Evolutionary conservation across 2,797 vertebrate genomes (phyloP).

Genomic region (Sebastes umbrosus): DNA sequence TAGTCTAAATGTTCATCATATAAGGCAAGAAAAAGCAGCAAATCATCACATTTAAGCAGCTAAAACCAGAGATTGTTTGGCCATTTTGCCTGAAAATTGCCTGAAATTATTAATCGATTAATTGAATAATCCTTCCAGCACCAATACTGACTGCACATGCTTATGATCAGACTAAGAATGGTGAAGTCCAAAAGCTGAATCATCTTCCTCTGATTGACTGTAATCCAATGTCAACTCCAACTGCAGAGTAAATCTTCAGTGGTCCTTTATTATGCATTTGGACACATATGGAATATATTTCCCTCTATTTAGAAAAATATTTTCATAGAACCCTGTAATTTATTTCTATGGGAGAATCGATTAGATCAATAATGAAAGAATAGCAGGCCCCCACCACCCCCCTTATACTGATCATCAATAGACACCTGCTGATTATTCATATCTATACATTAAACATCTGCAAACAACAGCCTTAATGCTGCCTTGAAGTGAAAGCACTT

Average conservation of each 20-base stretch:
- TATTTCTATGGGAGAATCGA: not conserved
- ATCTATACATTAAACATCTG: not conserved
- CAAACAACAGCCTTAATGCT: constrained; percentile 13
- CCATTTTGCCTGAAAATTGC: not conserved
- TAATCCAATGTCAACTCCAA: not conserved
- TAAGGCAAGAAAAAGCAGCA: not conserved
- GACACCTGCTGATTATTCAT: constrained; percentile 29
- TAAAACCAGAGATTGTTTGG: not conserved
- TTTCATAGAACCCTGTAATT: not conserved
- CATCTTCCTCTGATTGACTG: not conserved
- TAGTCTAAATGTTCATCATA: not conserved
- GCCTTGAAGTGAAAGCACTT: constrained; percentile 11
- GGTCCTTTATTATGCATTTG: not conserved
- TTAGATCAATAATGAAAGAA: constrained; percentile 5
- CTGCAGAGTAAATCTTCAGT: not conserved
- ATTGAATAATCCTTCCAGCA: not conserved
- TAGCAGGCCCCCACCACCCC: not conserved
- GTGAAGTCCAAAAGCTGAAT: not conserved
- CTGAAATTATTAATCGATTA: not conserved
- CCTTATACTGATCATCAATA: not conserved
- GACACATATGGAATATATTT: not conserved
- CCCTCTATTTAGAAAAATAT: not conserved
- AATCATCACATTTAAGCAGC: not conserved
- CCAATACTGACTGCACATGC: not conserved
- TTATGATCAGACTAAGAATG: not conserved